Conservation (phyloP, 2,888 invertebrate genomes). For the Pedicia rivosa region DNA sequence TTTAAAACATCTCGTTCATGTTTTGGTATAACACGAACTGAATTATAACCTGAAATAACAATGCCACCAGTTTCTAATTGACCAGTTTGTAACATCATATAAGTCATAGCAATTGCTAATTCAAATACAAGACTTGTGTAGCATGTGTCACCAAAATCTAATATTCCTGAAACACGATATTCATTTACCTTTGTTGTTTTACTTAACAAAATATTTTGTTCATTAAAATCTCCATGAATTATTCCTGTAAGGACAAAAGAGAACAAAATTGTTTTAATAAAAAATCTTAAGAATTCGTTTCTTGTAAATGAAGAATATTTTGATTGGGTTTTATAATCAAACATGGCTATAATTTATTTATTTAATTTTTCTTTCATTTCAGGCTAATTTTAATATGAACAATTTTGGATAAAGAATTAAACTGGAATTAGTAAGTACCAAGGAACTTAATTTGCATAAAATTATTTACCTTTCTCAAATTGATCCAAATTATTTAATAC, state of each 20-base stretch:
- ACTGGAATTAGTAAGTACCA: too few relatives aligned
- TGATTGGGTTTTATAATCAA: too few relatives aligned
- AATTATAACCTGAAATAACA: constrained; percentile 62
- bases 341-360: too few relatives aligned
- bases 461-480: constrained; percentile 48
- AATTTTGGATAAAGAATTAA: too few relatives aligned
- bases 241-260: too few relatives aligned
- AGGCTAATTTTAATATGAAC: too few relatives aligned
- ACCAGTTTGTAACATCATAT: constrained; percentile 56
- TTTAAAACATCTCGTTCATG: constrained; percentile 49
- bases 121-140: constrained; percentile 64
- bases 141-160: constrained; percentile 79
- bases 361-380: too few relatives aligned
- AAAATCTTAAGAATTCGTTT: neutral
- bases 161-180: constrained; percentile 47
- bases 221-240: constrained; percentile 85
- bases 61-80: constrained; percentile 44
- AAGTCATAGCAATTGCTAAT: constrained; percentile 63
- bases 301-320: constrained; percentile 3
- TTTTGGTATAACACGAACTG: constrained; percentile 38
- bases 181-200: constrained; percentile 27
- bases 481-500: constrained; percentile 40
- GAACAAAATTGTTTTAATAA: constrained; percentile 9
- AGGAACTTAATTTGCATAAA: too few relatives aligned
- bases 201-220: constrained; percentile 64